These are phyloP conservation scores for Lottia scabra DNA, from an alignment of 2,888 invertebrate species.

Conservation along the genomic window DNA sequence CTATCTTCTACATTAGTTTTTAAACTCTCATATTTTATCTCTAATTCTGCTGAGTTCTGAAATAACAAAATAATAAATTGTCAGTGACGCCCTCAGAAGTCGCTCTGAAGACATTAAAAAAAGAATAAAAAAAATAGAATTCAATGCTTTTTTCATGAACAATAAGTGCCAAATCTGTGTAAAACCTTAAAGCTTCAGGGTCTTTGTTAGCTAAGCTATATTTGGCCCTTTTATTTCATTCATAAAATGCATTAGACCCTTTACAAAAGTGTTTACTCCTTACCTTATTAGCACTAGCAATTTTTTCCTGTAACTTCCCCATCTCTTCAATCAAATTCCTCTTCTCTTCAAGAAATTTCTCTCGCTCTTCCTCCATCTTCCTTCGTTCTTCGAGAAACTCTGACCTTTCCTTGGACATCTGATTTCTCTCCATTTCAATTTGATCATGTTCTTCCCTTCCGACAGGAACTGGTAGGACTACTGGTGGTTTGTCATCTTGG, in stretches of 20 bases:
- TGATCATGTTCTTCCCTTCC: constrained; percentile 36
- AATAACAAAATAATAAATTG: background rate
- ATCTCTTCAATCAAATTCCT: constrained; percentile 47
- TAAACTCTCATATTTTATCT: constrained; percentile 51
- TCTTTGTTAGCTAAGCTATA: too few species aligned
- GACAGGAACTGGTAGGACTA: constrained; percentile 24
- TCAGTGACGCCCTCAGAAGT: too few species aligned
- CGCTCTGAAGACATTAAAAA: too few species aligned
- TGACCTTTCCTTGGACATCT: constrained; percentile 40
- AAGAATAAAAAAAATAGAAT: too few species aligned
- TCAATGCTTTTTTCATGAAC: too few species aligned
- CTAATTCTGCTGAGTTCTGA: constrained; percentile 50
- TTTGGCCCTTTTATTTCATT: too few species aligned
- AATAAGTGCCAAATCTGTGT: too few species aligned
- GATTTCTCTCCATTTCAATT: constrained; percentile 39
- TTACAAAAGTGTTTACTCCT: background rate
- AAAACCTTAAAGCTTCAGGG: too few species aligned
- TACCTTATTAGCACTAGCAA: constrained; percentile 41
- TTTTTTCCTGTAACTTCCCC: constrained; percentile 38
- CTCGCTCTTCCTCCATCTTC: constrained; percentile 43
- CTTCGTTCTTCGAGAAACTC: constrained; percentile 41
- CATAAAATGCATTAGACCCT: too few species aligned
- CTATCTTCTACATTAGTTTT: constrained; percentile 43
- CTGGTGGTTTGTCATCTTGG: constrained; percentile 1
- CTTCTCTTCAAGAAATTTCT: constrained; percentile 38